A percentile compares a stretch with the other conserved stretches of the same genome.
These are phyloP conservation scores for Caenorhabditis briggsae DNA, from an alignment of 1,140 invertebrate species.

Conservation along the genomic window DNA sequence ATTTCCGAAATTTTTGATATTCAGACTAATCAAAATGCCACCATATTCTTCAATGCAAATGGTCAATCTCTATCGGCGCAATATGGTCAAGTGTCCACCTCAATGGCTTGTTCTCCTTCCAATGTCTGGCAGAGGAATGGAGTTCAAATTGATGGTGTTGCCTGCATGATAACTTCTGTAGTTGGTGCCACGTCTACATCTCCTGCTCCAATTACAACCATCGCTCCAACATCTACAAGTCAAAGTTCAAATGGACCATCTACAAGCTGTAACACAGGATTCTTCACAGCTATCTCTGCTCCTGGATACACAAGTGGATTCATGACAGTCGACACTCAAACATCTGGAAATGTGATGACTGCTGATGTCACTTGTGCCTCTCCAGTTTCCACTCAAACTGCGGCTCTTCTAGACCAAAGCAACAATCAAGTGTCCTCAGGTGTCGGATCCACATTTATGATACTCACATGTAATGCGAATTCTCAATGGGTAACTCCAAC, in stretches of 20 bases:
- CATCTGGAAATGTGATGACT: conserved; percentile 2
- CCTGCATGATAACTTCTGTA: conserved; percentile 36
- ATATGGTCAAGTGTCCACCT: conserved; percentile 27
- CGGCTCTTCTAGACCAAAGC: neutral
- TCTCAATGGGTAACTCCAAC: conserved; percentile 39
- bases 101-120: conserved; percentile 18
- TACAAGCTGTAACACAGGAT: conserved; percentile 17
- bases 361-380: conserved; percentile 16
- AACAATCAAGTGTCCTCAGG: conserved; percentile 32
- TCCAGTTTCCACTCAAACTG: conserved; percentile 13
- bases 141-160: conserved; percentile 31
- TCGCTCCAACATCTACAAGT: neutral
- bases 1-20: neutral
- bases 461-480: conserved; percentile 11
- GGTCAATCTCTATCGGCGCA: conserved; percentile 19
- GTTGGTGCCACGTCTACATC: conserved; percentile 35
- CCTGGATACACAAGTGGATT: conserved; percentile 29
- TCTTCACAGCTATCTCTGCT: conserved; percentile 10
- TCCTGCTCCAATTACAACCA: conserved; percentile 27
- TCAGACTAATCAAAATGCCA: conserved; percentile 31
- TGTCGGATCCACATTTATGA: conserved; percentile 29
- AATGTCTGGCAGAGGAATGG: conserved; percentile 30
- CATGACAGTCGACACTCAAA: conserved; percentile 39
- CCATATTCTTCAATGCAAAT: conserved; percentile 39
- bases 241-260: conserved; percentile 39